These are phyloP conservation scores for Acinonyx jubatus DNA, from an alignment of 2,113 vertebrate species.

Conservation along the genomic window DNA sequence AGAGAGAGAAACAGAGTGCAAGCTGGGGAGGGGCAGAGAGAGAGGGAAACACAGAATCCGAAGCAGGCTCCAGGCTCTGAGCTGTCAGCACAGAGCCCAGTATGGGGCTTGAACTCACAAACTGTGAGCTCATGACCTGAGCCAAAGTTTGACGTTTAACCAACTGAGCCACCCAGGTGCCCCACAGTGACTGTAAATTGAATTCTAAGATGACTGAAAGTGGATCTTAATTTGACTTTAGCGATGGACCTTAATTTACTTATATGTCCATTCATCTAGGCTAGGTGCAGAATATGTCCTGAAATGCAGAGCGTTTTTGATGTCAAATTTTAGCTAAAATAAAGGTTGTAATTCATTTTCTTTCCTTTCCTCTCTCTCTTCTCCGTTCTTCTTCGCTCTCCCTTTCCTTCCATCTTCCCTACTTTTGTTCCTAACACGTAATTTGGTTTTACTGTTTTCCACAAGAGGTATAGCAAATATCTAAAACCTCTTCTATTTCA, in stretches of 20 bases:
- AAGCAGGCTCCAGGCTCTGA: too few relatives aligned
- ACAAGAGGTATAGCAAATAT: background rate
- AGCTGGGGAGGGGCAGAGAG: too few relatives aligned
- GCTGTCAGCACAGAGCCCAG: too few relatives aligned
- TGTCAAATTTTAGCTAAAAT: conserved; percentile 29
- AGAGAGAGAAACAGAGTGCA: too few relatives aligned
- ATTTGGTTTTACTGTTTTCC: background rate
- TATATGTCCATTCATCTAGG: background rate
- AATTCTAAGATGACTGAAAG: conserved; percentile 53
- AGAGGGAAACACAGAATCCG: too few relatives aligned
- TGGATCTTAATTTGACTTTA: conserved; percentile 62
- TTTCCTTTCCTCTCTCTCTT: too few relatives aligned
- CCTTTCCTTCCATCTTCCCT: background rate
- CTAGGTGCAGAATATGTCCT: background rate
- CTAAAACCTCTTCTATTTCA: background rate
- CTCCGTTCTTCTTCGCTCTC: background rate
- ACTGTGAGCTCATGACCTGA: too few relatives aligned
- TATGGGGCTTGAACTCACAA: too few relatives aligned
- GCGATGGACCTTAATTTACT: conserved; percentile 20
- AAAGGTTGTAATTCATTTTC: background rate
- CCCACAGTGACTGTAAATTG: conserved; percentile 42
- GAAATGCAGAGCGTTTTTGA: background rate
- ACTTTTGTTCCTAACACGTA: background rate
- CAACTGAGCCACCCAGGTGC: too few relatives aligned
- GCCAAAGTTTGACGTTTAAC: too few relatives aligned